Conservation (phyloP, 2,113 vertebrate species). For the Paracanthobrama guichenoti region DNA sequence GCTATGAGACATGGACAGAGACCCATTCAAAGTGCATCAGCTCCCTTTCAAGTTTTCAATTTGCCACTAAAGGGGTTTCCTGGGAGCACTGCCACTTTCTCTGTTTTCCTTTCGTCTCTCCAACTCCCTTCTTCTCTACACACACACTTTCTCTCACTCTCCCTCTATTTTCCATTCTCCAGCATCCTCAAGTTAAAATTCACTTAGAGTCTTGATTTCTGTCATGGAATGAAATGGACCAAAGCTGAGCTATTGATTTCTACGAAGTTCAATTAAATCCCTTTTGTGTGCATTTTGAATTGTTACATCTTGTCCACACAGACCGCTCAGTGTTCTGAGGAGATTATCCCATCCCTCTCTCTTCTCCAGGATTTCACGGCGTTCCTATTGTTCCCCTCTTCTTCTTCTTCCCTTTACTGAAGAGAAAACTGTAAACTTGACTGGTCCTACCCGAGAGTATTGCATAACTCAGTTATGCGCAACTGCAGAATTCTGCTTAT, state of each 20-base stretch:
- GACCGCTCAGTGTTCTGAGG: conserved; percentile 18
- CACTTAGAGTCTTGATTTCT: conserved; percentile 40
- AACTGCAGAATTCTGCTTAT: conserved; percentile 1
- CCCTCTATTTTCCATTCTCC: not conserved
- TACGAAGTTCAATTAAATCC: conserved; percentile 43
- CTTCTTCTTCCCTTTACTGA: not conserved
- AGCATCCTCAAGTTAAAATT: conserved; percentile 10
- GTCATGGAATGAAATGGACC: conserved; percentile 36
- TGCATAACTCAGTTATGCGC: not conserved
- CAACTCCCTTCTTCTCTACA: not conserved
- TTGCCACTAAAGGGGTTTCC: conserved; percentile 2
- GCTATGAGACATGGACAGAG: not conserved
- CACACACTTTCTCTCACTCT: not conserved
- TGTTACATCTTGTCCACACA: conserved; percentile 35
- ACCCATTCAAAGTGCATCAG: not conserved
- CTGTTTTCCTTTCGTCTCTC: conserved; percentile 20
- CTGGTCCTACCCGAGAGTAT: conserved; percentile 13
- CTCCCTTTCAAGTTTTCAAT: not conserved
- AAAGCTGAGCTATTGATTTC: conserved; percentile 44
- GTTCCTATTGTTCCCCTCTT: conserved; percentile 6
- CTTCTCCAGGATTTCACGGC: not conserved
- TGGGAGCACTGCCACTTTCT: conserved; percentile 32
- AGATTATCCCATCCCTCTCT: conserved; percentile 25
- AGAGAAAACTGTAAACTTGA: conserved; percentile 25
- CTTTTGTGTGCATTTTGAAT: conserved; percentile 37